Evolutionary conservation across 2,113 vertebrate species (phyloP), one percentile per base, ranked within the genome.

Genomic region (Chelonoidis abingdonii): DNA sequence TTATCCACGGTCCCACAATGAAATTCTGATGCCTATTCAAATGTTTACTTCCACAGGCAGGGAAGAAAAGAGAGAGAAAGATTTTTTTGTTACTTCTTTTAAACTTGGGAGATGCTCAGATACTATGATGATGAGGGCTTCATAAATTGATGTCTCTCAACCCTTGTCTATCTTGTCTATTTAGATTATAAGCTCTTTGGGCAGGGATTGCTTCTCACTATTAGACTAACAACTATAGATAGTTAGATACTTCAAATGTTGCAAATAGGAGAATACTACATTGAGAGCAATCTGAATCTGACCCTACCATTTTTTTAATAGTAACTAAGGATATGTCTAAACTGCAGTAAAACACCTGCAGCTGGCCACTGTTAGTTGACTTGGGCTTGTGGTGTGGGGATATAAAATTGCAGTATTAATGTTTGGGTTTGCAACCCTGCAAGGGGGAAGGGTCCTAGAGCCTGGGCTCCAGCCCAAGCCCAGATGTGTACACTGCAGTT

Each of bases 251-350:
- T 96, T 94, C 87, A 96, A 80, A 41, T 93, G 50, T 65, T 56
- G 54, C 22, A 65, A 6, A 65, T 16, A 65, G 54, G 47, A 81
- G 25, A 8, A 38, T 81, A 76, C 10, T 94, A 83, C 11, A 94
- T 6, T 53, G 72, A 89, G 92, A 95, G 90, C 52, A 90, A 87
- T 94, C 84, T 89, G 25, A 90, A 38, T 83, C 11, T 47, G 50
- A 69, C 11, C 76, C 69, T 21, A n/a, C 72, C 4, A 82, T 88
- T 86, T 62, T 90, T 56, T 56, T 22, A 56, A 65, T 35, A 35
- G 31, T 65, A 35, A 35, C 31, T 65, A 59, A 17, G 54, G 19
- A 8, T 24, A 22, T 54, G 53, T 54, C 53, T 54, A 54, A 19
- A 54, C 53, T 54, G 53, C 53, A 54, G 8, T 21, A 54, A 54